Conservation (phyloP, 2,797 vertebrate species). For the Danio tinwini region DNA sequence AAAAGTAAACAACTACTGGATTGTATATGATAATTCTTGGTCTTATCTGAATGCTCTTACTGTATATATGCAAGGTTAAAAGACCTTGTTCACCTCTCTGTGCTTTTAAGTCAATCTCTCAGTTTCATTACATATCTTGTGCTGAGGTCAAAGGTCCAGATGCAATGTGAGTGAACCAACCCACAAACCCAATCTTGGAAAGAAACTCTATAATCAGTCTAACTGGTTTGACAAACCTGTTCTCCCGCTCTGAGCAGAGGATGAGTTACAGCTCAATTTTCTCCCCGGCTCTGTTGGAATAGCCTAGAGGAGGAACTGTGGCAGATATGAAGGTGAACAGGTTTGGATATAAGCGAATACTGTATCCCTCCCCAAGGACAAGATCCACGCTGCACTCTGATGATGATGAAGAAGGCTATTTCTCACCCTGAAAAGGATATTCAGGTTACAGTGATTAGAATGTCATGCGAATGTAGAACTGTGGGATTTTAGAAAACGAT, state of each 20-base stretch:
- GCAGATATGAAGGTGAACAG: slow-evolving; percentile 59
- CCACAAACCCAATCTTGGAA: slow-evolving; percentile 54
- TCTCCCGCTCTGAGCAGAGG: slow-evolving; percentile 32
- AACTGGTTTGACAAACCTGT: slow-evolving; percentile 53
- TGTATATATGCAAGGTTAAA: slow-evolving; percentile 11
- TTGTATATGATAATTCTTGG: not conserved
- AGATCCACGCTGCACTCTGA: slow-evolving; percentile 43
- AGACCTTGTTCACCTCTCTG: slow-evolving; percentile 7
- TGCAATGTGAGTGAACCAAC: slow-evolving; percentile 43
- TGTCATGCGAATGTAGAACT: slow-evolving; percentile 36
- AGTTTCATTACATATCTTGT: slow-evolving; percentile 33
- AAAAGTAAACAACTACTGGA: not conserved
- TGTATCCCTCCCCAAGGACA: slow-evolving; percentile 60
- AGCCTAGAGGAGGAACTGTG: slow-evolving; percentile 56
- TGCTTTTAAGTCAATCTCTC: slow-evolving; percentile 28
- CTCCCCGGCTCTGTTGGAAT: slow-evolving; percentile 52
- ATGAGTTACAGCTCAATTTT: slow-evolving; percentile 67
- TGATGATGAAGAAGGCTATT: slow-evolving; percentile 60
- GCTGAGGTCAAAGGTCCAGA: slow-evolving; percentile 48
- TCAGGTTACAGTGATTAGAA: slow-evolving; percentile 39
- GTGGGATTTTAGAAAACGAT: slow-evolving; percentile 13
- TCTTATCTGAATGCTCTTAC: not conserved
- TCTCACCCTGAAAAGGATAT: slow-evolving; percentile 48
- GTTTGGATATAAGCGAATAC: slow-evolving; percentile 58
- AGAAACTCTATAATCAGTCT: slow-evolving; percentile 58